phyloP scores from a whole-genome alignment of 2,113 vertebrate species.

The Tenebrosternarchus preto region DNA sequence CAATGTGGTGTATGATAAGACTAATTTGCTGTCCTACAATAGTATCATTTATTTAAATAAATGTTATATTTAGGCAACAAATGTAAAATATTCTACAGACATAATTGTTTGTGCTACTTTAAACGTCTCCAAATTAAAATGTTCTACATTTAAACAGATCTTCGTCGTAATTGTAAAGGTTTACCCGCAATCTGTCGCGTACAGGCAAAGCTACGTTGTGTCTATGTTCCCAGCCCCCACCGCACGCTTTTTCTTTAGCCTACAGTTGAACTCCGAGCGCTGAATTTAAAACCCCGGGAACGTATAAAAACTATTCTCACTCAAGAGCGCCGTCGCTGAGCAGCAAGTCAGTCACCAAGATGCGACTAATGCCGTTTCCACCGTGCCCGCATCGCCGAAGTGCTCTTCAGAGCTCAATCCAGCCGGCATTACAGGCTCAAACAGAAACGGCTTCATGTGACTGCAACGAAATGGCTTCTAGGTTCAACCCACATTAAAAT shows the following conservation, averaged over 20 bases:
- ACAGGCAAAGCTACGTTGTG: not conserved
- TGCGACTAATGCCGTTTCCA: conserved; percentile 21
- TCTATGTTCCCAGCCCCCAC: conserved; percentile 56
- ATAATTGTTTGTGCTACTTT: too few species aligned
- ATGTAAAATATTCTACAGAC: too few species aligned
- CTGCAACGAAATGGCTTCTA: conserved; percentile 80
- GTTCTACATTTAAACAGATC: not conserved
- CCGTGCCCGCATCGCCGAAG: conserved; percentile 57
- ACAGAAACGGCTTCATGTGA: conserved; percentile 75
- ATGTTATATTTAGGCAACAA: too few species aligned
- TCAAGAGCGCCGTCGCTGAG: conserved; percentile 39
- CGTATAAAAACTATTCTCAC: conserved; percentile 48
- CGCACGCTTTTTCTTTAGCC: conserved; percentile 57
- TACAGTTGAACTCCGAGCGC: conserved; percentile 63
- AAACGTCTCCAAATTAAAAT: not conserved
- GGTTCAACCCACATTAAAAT: conserved; percentile 65
- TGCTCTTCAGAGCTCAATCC: conserved; percentile 6
- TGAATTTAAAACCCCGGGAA: conserved; percentile 63
- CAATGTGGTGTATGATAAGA: not conserved
- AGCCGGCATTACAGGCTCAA: conserved; percentile 64
- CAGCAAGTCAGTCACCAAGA: conserved; percentile 16
- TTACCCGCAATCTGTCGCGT: not conserved
- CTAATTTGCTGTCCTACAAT: not conserved
- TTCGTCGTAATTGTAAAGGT: not conserved
- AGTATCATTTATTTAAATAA: too few species aligned